Percentiles rank a stretch among this genome's conserved stretches.
Conservation (phyloP, 2,113 vertebrate species). For the Oryzias celebensis region DNA sequence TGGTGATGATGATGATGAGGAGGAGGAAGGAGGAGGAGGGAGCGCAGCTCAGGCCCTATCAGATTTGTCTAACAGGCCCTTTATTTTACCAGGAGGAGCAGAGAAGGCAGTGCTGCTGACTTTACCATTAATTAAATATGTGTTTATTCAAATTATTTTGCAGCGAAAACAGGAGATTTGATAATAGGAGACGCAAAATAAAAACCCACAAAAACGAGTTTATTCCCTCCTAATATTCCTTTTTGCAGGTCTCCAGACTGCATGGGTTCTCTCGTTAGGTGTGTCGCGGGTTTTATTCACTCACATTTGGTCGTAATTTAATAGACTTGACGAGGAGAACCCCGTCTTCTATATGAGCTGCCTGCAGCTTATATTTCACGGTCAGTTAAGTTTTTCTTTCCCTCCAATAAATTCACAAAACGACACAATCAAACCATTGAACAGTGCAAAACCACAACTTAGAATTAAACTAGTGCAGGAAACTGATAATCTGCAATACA, state of each 20-base stretch:
- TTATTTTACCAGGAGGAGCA: slow-evolving; percentile 15
- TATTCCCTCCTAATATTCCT: too few species aligned
- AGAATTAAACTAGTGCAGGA: too few species aligned
- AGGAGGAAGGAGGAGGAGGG: slow-evolving; percentile 49
- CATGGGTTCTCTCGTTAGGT: too few species aligned
- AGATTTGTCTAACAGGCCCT: slow-evolving; percentile 51
- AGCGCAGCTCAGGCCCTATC: slow-evolving; percentile 45
- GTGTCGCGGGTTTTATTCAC: background rate
- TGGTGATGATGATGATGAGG: slow-evolving; percentile 31
- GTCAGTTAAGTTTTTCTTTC: background rate
- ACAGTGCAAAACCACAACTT: too few species aligned
- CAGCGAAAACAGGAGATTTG: background rate
- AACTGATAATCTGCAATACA: too few species aligned
- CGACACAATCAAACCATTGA: too few species aligned
- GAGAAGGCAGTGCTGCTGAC: slow-evolving; percentile 6
- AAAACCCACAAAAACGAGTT: too few species aligned
- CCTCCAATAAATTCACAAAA: background rate
- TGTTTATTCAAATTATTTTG: background rate
- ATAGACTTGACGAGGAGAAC: background rate
- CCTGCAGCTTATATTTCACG: background rate
- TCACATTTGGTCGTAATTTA: background rate
- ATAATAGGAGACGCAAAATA: too few species aligned
- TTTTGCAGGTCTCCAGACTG: background rate
- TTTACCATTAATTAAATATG: background rate
- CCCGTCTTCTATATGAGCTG: background rate